A percentile compares a stretch with the other conserved stretches of the same genome.
Evolutionary conservation across 2,888 invertebrate genomes (phyloP).

Genomic region (Buathra laborator): DNA sequence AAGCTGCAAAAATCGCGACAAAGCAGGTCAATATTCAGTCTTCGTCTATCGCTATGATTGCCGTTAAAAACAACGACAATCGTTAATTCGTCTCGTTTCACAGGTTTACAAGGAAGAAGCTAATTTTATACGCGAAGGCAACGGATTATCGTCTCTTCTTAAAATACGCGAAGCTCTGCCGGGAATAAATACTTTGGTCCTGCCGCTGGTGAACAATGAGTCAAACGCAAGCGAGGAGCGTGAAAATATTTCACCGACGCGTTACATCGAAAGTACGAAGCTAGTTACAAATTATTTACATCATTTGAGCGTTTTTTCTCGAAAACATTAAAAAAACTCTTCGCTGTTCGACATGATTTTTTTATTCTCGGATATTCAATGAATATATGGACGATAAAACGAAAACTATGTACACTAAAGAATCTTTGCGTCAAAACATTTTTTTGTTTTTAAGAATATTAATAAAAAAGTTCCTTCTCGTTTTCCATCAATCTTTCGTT

Average conservation of each 20-base stretch:
- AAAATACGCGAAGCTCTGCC: slow-evolving; percentile 83
- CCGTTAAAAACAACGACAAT: not conserved
- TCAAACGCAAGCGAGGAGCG: slow-evolving; percentile 81
- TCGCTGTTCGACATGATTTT: slow-evolving; percentile 14
- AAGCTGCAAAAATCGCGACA: slow-evolving; percentile 84
- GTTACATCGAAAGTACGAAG: slow-evolving; percentile 85
- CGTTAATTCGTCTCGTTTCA: slow-evolving; percentile 26
- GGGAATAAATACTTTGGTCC: slow-evolving; percentile 81
- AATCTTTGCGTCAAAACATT: not conserved
- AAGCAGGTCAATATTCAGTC: slow-evolving; percentile 78
- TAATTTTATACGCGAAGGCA: slow-evolving; percentile 85
- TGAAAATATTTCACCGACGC: slow-evolving; percentile 84
- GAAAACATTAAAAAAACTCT: slow-evolving; percentile 42
- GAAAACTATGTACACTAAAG: slow-evolving; percentile 14
- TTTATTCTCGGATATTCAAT: not conserved
- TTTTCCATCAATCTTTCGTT: slow-evolving; percentile 78
- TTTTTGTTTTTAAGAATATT: not conserved
- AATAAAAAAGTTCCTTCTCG: slow-evolving; percentile 73
- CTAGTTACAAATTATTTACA: slow-evolving; percentile 85
- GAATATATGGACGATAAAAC: not conserved
- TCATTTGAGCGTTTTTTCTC: slow-evolving; percentile 73
- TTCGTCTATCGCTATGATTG: not conserved
- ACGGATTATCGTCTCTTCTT: slow-evolving; percentile 82
- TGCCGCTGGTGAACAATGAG: slow-evolving; percentile 83
- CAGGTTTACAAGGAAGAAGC: slow-evolving; percentile 85